phyloP scores from a whole-genome alignment of 2,113 vertebrate genomes.

The Phycodurus eques region DNA sequence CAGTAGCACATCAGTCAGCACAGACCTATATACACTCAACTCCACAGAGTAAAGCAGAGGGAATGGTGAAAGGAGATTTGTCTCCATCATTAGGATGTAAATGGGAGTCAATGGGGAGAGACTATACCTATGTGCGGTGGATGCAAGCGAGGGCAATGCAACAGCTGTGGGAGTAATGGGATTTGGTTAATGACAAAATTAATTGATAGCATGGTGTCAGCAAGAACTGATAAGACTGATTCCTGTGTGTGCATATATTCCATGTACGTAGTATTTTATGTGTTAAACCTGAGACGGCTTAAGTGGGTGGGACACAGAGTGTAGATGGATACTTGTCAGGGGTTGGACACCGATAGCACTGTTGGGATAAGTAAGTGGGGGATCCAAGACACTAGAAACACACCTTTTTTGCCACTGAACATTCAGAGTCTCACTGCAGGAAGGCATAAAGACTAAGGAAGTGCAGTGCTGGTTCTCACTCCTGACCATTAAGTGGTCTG shows the following conservation, averaged over 20 bases:
- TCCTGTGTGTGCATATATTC: constrained; percentile 8
- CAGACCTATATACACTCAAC: constrained; percentile 17
- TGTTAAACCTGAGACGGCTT: constrained; percentile 9
- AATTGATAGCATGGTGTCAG: constrained; percentile 54
- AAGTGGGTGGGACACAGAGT: constrained; percentile 12
- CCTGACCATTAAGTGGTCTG: constrained; percentile 42
- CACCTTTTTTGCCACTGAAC: constrained; percentile 39
- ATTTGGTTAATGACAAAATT: constrained; percentile 64
- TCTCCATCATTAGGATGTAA: constrained; percentile 55
- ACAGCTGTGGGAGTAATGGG: constrained; percentile 44
- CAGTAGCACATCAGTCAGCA: constrained; percentile 19
- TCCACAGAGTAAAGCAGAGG: not conserved
- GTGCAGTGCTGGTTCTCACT: constrained; percentile 9
- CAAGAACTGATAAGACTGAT: constrained; percentile 42
- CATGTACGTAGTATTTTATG: constrained; percentile 10
- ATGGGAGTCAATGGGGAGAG: constrained; percentile 39
- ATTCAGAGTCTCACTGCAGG: constrained; percentile 49
- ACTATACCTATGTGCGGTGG: constrained; percentile 9
- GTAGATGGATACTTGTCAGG: constrained; percentile 54
- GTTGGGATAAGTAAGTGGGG: constrained; percentile 52
- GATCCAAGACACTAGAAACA: constrained; percentile 52
- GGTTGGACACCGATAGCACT: constrained; percentile 52
- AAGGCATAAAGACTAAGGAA: constrained; percentile 19
- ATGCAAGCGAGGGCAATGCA: constrained; percentile 24
- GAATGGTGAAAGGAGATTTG: constrained; percentile 47